Conservation (phyloP, 2,113 vertebrate genomes). For the Dipodomys ordii region DNA sequence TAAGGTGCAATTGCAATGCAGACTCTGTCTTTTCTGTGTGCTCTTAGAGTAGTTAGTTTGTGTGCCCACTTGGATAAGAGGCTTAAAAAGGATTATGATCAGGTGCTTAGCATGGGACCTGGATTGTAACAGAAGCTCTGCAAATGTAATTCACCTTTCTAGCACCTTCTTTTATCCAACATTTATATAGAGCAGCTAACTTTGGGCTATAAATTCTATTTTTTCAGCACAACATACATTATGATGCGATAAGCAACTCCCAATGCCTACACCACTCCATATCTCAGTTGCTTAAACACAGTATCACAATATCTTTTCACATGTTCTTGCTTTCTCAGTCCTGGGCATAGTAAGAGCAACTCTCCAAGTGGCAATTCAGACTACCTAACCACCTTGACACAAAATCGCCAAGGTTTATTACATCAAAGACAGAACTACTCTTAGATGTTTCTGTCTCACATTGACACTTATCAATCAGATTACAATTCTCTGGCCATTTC, state of each 20-base stretch:
- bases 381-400: background rate
- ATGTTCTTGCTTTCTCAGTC: constrained; percentile 16
- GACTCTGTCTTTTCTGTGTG: background rate
- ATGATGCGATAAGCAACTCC: constrained; percentile 5
- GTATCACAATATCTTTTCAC: background rate
- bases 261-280: background rate
- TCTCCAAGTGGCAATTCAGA: background rate
- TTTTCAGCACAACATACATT: background rate
- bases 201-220: background rate
- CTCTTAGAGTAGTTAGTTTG: constrained; percentile 13
- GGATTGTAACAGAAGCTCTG: background rate
- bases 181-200: background rate
- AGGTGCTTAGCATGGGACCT: background rate
- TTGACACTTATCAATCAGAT: background rate
- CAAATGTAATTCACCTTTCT: constrained; percentile 3
- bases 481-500: background rate
- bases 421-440: background rate
- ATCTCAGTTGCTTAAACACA: constrained; percentile 34
- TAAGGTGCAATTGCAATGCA: background rate
- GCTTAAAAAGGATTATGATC: constrained; percentile 14
- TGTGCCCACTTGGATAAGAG: background rate
- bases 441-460: background rate
- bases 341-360: background rate
- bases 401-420: background rate
- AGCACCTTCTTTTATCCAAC: constrained; percentile 45